These are phyloP conservation scores for Notolepis coatsorum DNA, from an alignment of 2,797 vertebrate species.

Conservation along the genomic window DNA sequence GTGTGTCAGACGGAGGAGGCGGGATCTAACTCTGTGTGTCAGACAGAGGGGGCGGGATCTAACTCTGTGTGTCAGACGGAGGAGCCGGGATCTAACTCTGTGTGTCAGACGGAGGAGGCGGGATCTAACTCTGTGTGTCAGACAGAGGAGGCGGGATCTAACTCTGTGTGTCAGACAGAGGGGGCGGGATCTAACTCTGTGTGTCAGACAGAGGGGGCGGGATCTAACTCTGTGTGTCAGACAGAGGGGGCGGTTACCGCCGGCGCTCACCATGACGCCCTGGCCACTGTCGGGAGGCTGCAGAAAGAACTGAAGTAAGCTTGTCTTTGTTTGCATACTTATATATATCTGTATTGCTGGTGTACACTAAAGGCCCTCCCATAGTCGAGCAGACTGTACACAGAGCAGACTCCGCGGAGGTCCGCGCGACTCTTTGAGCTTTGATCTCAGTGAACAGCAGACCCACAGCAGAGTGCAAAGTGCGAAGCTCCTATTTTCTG, in stretches of 20 bases:
- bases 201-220: conserved; percentile 56
- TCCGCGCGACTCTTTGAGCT: too few species aligned
- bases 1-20: too few species aligned
- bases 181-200: not conserved
- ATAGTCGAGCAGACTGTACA: too few species aligned
- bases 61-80: not conserved
- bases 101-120: too few species aligned
- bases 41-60: not conserved
- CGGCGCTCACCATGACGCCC: conserved; percentile 72
- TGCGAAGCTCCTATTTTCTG: too few species aligned
- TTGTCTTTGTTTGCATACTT: not conserved
- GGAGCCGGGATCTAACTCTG: too few species aligned
- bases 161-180: conserved; percentile 51
- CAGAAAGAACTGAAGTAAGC: conserved; percentile 86
- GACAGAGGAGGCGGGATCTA: too few species aligned
- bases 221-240: conserved; percentile 54
- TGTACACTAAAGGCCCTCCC: too few species aligned
- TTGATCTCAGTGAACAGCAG: too few species aligned
- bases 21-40: not conserved
- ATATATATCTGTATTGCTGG: not conserved
- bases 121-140: too few species aligned
- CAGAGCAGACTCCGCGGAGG: too few species aligned
- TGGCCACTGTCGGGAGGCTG: conserved; percentile 75
- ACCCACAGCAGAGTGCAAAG: too few species aligned
- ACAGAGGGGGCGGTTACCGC: conserved; percentile 59